Evolutionary conservation across 2,888 invertebrate species (phyloP).

Genomic region (Norana najaformis): DNA sequence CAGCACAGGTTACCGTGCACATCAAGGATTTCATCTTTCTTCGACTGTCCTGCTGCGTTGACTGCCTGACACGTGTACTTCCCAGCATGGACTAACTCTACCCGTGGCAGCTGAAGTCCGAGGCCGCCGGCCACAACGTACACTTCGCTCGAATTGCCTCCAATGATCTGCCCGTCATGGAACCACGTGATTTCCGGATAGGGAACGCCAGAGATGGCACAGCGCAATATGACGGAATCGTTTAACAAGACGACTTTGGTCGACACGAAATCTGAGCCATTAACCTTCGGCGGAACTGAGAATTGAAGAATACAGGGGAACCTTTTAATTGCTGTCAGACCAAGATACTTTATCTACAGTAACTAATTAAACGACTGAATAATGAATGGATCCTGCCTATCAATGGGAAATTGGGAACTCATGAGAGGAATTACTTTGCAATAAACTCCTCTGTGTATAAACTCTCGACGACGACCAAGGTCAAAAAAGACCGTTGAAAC

Average conservation of each 20-base stretch:
- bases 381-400: too few species aligned
- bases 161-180: conserved; percentile 31
- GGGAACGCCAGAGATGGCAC: conserved; percentile 64
- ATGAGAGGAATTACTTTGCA: too few species aligned
- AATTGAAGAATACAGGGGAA: not conserved
- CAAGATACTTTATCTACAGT: not conserved
- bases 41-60: conserved; percentile 66
- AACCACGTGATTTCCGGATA: conserved; percentile 63
- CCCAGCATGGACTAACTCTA: conserved; percentile 57
- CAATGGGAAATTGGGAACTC: too few species aligned
- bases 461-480: too few species aligned
- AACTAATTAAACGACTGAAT: too few species aligned
- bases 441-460: too few species aligned
- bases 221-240: conserved; percentile 57
- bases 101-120: conserved; percentile 49
- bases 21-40: conserved; percentile 63
- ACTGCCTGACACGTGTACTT: conserved; percentile 67
- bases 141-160: conserved; percentile 28
- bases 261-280: conserved; percentile 53
- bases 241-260: conserved; percentile 52
- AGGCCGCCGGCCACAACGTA: conserved; percentile 50
- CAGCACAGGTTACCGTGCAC: conserved; percentile 66
- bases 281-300: conserved; percentile 63
- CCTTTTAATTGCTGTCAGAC: not conserved
- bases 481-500: too few species aligned